A percentile compares a stretch with the other conserved stretches of the same genome.
Conservation (phyloP, 2,888 invertebrate genomes). For the Aporophyla nigra region DNA sequence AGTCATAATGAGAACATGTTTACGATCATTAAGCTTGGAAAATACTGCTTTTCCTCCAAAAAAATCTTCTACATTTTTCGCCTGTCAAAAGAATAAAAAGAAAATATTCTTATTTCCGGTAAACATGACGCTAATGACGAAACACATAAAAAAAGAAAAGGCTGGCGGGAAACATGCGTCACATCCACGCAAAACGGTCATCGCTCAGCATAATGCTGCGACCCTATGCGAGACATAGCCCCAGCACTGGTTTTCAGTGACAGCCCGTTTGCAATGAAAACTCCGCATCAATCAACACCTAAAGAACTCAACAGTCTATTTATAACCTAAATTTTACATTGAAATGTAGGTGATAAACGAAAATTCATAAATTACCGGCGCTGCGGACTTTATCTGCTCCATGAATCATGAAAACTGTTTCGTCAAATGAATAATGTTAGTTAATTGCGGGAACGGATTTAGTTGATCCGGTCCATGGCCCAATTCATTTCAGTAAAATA, state of each 20-base stretch:
- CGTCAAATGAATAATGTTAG: slow-evolving; percentile 57
- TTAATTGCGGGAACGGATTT: slow-evolving; percentile 36
- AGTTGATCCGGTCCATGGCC: slow-evolving; percentile 48
- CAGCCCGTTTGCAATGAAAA: background rate
- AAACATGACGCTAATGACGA: too few relatives aligned
- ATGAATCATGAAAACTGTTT: slow-evolving; percentile 47
- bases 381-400: slow-evolving; percentile 21
- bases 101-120: too few relatives aligned
- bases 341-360: slow-evolving; percentile 22
- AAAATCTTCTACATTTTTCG: background rate
- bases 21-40: background rate
- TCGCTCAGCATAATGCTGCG: too few relatives aligned
- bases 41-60: background rate
- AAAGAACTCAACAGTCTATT: slow-evolving; percentile 1
- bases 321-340: slow-evolving; percentile 7
- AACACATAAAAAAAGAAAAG: too few relatives aligned
- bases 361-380: slow-evolving; percentile 26
- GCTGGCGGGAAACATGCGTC: too few relatives aligned
- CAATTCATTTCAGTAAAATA: slow-evolving; percentile 59
- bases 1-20: background rate
- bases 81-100: too few relatives aligned
- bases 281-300: background rate
- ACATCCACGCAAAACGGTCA: too few relatives aligned
- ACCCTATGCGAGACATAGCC: too few relatives aligned
- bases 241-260: too few relatives aligned